Evolutionary conservation across 1,140 invertebrate species (phyloP).

Genomic region (Eubasilissa regina): DNA sequence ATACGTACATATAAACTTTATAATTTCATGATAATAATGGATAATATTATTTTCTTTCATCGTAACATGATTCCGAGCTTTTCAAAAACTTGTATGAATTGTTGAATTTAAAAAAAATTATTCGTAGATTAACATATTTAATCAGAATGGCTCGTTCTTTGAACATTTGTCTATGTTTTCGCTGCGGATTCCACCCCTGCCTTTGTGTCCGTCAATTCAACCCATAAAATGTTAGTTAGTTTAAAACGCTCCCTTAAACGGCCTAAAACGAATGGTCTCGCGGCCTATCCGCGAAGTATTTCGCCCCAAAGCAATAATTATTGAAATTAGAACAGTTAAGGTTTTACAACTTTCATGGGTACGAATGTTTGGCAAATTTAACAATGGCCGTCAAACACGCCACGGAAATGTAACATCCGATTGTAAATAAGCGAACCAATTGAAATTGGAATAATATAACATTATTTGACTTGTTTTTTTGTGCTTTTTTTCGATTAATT

Average conservation of each 20-base stretch:
- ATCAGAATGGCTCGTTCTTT: too few relatives aligned
- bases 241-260: background rate
- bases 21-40: too few relatives aligned
- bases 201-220: too few relatives aligned
- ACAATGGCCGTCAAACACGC: slow-evolving; percentile 51
- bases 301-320: slow-evolving; percentile 49
- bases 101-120: too few relatives aligned
- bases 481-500: background rate
- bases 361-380: slow-evolving; percentile 46
- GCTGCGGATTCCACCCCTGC: too few relatives aligned
- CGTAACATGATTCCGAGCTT: too few relatives aligned
- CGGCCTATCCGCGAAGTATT: slow-evolving; percentile 42
- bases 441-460: slow-evolving; percentile 19
- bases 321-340: slow-evolving; percentile 54
- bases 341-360: slow-evolving; percentile 51
- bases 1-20: too few relatives aligned
- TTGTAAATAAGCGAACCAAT: slow-evolving; percentile 21
- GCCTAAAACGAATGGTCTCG: slow-evolving; percentile 29
- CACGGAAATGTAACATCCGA: slow-evolving; percentile 40
- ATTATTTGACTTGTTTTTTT: slow-evolving; percentile 24
- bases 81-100: too few relatives aligned
- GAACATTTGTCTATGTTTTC: too few relatives aligned
- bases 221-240: too few relatives aligned
- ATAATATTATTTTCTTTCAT: too few relatives aligned
- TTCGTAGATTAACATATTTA: too few relatives aligned